A percentile compares a stretch with the other conserved stretches of the same genome.
These are phyloP conservation scores for Tapera naevia DNA, from an alignment of 2,797 vertebrate genomes.

Conservation along the genomic window DNA sequence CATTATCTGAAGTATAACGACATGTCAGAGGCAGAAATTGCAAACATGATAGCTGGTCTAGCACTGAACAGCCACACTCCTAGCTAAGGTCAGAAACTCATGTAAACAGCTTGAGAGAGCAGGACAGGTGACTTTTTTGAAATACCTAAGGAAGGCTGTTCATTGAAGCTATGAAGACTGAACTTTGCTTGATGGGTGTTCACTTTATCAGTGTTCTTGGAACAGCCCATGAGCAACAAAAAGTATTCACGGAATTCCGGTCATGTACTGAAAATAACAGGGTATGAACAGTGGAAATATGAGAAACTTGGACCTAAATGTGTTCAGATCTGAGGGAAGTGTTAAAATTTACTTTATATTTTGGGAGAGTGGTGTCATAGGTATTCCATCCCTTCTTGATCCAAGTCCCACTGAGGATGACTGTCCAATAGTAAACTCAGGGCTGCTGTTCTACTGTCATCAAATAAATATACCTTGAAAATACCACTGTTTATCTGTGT, in stretches of 20 bases:
- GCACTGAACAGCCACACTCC: neutral
- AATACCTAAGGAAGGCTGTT: neutral
- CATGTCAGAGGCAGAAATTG: neutral
- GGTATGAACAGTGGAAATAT: neutral
- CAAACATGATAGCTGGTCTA: neutral
- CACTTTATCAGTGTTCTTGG: neutral
- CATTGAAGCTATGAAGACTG: neutral
- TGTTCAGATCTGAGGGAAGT: neutral
- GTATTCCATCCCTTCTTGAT: neutral
- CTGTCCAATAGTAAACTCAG: neutral
- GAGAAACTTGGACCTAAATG: neutral
- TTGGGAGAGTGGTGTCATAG: neutral
- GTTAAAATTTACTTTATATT: neutral
- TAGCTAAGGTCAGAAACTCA: neutral
- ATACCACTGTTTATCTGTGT: neutral
- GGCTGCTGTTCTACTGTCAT: neutral
- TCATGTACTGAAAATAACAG: neutral
- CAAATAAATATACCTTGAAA: neutral
- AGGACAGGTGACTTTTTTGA: neutral
- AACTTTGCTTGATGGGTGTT: neutral
- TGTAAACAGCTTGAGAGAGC: neutral
- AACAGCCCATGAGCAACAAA: neutral
- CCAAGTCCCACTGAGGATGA: neutral
- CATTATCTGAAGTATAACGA: accelerated
- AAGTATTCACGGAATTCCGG: neutral